phyloP scores from a whole-genome alignment of 1,140 invertebrate genomes.

The Cotesia typhae region DNA sequence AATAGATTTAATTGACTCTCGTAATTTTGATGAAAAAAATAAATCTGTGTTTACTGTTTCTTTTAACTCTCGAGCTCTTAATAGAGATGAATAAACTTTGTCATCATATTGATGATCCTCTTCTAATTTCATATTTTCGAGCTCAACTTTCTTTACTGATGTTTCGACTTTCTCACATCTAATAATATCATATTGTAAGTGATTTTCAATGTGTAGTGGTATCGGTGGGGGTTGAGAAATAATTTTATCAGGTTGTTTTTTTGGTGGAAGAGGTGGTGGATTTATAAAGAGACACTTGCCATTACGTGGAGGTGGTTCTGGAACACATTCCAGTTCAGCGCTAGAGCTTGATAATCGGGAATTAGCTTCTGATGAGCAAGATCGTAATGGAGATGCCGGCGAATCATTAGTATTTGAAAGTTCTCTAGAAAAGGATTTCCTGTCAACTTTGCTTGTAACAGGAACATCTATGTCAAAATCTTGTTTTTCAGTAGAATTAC shows the following conservation, averaged over 20 bases:
- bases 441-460: constrained; percentile 43
- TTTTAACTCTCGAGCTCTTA: constrained; percentile 43
- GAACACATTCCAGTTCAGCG: constrained; percentile 67
- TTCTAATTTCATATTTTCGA: constrained; percentile 47
- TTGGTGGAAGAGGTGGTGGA: constrained; percentile 85
- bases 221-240: constrained; percentile 71
- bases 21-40: constrained; percentile 53
- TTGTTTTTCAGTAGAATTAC: constrained; percentile 49
- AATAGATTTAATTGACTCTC: constrained; percentile 59
- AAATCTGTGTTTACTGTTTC: constrained; percentile 39
- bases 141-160: constrained; percentile 49
- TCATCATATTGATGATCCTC: constrained; percentile 53
- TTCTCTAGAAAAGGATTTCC: constrained; percentile 60
- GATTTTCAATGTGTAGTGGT: constrained; percentile 70
- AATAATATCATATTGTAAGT: constrained; percentile 71
- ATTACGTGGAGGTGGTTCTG: constrained; percentile 76
- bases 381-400: constrained; percentile 55
- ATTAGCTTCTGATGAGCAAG: constrained; percentile 55
- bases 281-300: constrained; percentile 69
- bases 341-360: constrained; percentile 58
- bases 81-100: constrained; percentile 58
- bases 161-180: constrained; percentile 66
- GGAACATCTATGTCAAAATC: constrained; percentile 54
- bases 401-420: constrained; percentile 55
- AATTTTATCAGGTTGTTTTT: constrained; percentile 70